phyloP scores from a whole-genome alignment of 2,113 vertebrate genomes.

The Mus pahari region DNA sequence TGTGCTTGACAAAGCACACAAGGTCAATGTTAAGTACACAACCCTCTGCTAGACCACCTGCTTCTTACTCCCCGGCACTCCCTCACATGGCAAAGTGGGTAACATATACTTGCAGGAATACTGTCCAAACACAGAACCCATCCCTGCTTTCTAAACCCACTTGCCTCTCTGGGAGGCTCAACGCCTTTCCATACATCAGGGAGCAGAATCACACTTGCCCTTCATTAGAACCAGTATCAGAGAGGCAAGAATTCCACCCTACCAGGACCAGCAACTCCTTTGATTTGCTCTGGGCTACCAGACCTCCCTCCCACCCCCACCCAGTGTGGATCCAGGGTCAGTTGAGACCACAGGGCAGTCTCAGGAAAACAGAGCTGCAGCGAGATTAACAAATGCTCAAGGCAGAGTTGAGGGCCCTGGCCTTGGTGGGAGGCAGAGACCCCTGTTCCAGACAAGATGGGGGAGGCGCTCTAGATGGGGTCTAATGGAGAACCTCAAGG shows the following conservation, averaged over 20 bases:
- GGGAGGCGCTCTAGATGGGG: neutral
- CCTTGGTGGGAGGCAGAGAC: neutral
- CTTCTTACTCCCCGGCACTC: neutral
- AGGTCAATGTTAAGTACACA: fast-evolving
- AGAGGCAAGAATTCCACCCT: fast-evolving
- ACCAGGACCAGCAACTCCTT: neutral
- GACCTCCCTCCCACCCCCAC: neutral
- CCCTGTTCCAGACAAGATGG: neutral
- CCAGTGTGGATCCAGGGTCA: neutral
- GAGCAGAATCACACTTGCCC: fast-evolving
- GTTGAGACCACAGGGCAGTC: neutral
- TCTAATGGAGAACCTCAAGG: neutral
- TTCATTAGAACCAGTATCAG: neutral
- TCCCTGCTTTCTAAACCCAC: neutral
- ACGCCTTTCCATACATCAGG: too few species aligned
- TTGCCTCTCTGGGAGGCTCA: too few species aligned
- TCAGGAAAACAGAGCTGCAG: fast-evolving
- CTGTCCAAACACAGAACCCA: neutral
- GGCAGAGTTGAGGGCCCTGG: neutral
- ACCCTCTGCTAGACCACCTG: neutral
- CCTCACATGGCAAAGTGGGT: neutral
- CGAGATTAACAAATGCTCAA: neutral
- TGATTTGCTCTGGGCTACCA: neutral
- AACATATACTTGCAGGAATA: neutral
- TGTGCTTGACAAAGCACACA: fast-evolving